A percentile compares a stretch with the other conserved stretches of the same genome.
Conservation (phyloP, 2,797 vertebrate genomes). For the Acanthurus lineatus region DNA sequence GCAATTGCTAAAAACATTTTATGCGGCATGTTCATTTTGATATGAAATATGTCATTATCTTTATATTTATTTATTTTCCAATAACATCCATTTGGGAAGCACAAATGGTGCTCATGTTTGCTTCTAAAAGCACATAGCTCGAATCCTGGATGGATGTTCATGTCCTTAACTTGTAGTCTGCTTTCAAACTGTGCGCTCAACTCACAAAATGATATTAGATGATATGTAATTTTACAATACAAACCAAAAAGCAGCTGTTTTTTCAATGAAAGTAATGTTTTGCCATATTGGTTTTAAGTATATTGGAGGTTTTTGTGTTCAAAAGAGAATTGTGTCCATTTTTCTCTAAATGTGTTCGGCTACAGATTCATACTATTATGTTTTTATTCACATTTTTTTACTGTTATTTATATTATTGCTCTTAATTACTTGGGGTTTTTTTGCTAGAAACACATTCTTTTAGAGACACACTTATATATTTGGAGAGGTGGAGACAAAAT, state of each 20-base stretch:
- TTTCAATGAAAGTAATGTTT: too few species aligned
- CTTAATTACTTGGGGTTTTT: background rate
- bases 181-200: background rate
- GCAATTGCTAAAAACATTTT: too few species aligned
- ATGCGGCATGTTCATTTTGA: too few species aligned
- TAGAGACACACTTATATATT: conserved; percentile 2
- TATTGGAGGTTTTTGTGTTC: too few species aligned
- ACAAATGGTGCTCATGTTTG: background rate
- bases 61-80: too few species aligned
- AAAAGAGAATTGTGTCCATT: too few species aligned
- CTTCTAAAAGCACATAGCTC: background rate
- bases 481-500: background rate
- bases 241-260: too few species aligned
- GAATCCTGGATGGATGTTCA: conserved; percentile 5
- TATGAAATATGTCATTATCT: too few species aligned
- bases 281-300: too few species aligned
- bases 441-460: background rate
- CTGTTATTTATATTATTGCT: background rate
- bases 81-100: background rate
- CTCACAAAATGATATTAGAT: background rate
- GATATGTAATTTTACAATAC: background rate
- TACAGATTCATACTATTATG: too few species aligned
- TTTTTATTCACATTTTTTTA: background rate
- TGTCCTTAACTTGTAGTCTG: background rate
- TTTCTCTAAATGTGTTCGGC: too few species aligned